Percentiles rank a stretch among this genome's conserved stretches.
These are phyloP conservation scores for Pogonomyrmex barbatus DNA, from an alignment of 1,140 invertebrate species.

Conservation along the genomic window DNA sequence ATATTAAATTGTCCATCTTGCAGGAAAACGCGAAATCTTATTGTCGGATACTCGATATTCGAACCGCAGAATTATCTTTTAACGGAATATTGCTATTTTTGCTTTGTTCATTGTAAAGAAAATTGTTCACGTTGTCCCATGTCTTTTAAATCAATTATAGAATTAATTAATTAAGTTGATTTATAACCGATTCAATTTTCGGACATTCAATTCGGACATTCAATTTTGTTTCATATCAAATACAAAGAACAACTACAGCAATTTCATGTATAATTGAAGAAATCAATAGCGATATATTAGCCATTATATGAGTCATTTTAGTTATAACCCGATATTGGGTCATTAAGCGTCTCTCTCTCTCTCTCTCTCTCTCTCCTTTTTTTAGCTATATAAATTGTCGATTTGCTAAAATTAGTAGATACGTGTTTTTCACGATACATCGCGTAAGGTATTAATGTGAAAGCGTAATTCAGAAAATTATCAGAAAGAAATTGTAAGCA, in stretches of 20 bases:
- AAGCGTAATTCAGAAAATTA: constrained; percentile 40
- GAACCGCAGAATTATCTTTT: neutral
- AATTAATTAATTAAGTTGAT: neutral
- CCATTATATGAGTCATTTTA: neutral
- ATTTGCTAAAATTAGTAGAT: constrained; percentile 16
- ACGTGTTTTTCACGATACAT: neutral
- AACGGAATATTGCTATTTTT: neutral
- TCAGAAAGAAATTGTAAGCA: neutral
- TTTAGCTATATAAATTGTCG: neutral
- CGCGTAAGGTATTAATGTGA: neutral
- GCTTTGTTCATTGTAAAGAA: neutral
- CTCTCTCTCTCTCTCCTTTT: too few relatives aligned
- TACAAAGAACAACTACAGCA: neutral
- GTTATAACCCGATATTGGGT: neutral
- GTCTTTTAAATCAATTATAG: neutral
- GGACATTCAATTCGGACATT: neutral
- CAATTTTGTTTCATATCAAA: neutral
- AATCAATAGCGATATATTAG: neutral
- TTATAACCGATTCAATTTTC: neutral
- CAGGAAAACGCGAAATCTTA: constrained; percentile 1
- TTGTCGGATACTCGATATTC: neutral
- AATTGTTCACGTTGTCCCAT: neutral
- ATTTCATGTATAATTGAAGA: neutral
- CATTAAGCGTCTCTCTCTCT: too few relatives aligned
- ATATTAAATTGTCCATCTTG: constrained; percentile 15